These are phyloP conservation scores for Papilio glaucus DNA, from an alignment of 1,140 invertebrate genomes.

Conservation along the genomic window DNA sequence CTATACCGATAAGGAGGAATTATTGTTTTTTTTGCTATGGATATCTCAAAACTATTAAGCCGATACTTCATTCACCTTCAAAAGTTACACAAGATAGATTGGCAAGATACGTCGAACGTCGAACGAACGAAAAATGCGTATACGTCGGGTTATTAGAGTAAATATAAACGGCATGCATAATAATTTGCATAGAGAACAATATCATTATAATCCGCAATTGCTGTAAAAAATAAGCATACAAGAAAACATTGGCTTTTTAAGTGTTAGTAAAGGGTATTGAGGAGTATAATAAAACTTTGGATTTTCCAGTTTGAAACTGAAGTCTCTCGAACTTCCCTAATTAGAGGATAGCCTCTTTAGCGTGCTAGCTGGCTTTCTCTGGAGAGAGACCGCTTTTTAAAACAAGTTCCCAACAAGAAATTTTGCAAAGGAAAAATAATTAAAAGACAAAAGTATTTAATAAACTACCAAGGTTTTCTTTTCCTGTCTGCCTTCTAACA, in stretches of 20 bases:
- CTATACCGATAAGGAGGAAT: too few relatives aligned
- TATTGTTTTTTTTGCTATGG: too few relatives aligned
- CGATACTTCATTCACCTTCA: too few relatives aligned
- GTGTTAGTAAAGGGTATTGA: neutral
- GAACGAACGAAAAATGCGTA: too few relatives aligned
- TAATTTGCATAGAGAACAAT: too few relatives aligned
- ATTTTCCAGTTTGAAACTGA: neutral
- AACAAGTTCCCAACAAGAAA: slow-evolving; percentile 14
- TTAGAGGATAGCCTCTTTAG: slow-evolving; percentile 21
- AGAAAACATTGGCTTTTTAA: neutral
- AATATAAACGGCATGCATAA: too few relatives aligned
- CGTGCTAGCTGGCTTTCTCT: neutral
- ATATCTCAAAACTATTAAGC: too few relatives aligned
- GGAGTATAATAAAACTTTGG: neutral
- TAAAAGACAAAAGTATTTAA: slow-evolving; percentile 13
- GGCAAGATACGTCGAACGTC: too few relatives aligned
- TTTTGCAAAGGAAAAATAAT: slow-evolving; percentile 1
- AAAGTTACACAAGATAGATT: too few relatives aligned
- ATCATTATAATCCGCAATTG: too few relatives aligned
- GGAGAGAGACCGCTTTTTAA: slow-evolving; percentile 13
- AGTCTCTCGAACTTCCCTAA: slow-evolving; percentile 12
- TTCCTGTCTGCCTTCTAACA: neutral
- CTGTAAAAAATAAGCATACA: neutral
- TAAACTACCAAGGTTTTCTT: neutral
- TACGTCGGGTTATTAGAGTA: too few relatives aligned